These are phyloP conservation scores for Catocala nupta DNA, from an alignment of 2,888 invertebrate species.

Conservation along the genomic window DNA sequence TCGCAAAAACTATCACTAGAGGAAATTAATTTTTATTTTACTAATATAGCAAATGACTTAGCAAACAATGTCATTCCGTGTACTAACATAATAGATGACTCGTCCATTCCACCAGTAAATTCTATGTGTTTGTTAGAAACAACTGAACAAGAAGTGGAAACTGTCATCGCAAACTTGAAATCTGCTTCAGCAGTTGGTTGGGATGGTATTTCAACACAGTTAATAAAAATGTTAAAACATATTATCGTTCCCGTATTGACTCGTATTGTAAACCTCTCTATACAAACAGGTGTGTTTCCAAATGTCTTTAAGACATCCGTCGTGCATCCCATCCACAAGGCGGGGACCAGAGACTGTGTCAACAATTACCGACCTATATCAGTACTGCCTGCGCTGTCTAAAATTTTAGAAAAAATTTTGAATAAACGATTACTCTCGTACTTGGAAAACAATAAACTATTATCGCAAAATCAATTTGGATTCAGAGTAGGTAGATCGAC, in stretches of 20 bases:
- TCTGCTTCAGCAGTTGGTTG: not conserved
- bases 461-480: conserved; percentile 2
- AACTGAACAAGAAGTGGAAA: not conserved
- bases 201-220: not conserved
- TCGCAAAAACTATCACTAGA: not conserved
- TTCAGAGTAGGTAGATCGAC: conserved; percentile 8
- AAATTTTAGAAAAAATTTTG: conserved; percentile 8
- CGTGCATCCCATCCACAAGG: not conserved
- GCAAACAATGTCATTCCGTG: not conserved
- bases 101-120: not conserved
- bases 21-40: not conserved
- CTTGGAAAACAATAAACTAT: not conserved
- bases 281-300: too few species aligned
- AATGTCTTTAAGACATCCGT: conserved; percentile 1
- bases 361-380: conserved; percentile 8
- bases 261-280: too few species aligned
- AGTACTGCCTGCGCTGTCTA: conserved; percentile 4
- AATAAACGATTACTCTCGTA: conserved; percentile 8
- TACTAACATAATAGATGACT: not conserved
- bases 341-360: not conserved
- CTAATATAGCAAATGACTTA: not conserved
- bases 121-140: not conserved
- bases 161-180: not conserved
- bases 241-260: not conserved
- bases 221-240: not conserved